Base-by-base conservation (phyloP, 1,140 invertebrate genomes). In the Eufriesea mexicana region DNA sequence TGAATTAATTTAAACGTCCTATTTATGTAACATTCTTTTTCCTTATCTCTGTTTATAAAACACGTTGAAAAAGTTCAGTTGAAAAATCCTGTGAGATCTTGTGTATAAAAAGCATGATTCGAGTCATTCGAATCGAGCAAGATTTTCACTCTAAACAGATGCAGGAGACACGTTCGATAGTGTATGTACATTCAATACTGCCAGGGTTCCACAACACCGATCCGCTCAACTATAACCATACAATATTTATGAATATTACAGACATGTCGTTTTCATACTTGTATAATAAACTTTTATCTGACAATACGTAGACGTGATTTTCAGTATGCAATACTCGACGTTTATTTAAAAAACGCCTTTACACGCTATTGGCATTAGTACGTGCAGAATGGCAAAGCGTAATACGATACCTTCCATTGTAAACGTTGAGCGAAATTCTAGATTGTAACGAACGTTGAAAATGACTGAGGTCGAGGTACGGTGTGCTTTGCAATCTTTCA, bases 351-450 rank as follows among this genome's bases (percentile, higher is more conserved):
- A 51, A 75, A 14, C 28, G 54, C 49, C 47, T 47, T 20, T 59
- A 25, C 10, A 20, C 35, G 9, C 5, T 49, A 77, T 67, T 5
- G 14, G 25, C 28, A 23, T 55, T 25, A 62, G 54, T 51, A 45
- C 25, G 16, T 14, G 45, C 8, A 28, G 42, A 35, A n/a, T 42
- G 68, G 5, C 51, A 42, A 54, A 54, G 14, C 18, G 78, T 73
- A 79, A 79, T 20, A 1, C 28, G 47, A 81, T 14, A 55, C 59
- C n/a, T 67, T 55, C 20, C 25, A 57, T 57, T 28, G 42, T 35
- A 57, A 81, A 66, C 61, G 61, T 67, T 64, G 66, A 81, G 51
- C 28, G 71, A 81, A 81, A 81, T 57, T 57, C 14, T 75, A 81
- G 61, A 79, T 61, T 18, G 68, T 55, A 35, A 23, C 45, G 10